Percentiles rank a stretch among this genome's conserved stretches.
These are phyloP conservation scores for Pollenia labialis DNA, from an alignment of 2,888 invertebrate genomes.

Conservation along the genomic window DNA sequence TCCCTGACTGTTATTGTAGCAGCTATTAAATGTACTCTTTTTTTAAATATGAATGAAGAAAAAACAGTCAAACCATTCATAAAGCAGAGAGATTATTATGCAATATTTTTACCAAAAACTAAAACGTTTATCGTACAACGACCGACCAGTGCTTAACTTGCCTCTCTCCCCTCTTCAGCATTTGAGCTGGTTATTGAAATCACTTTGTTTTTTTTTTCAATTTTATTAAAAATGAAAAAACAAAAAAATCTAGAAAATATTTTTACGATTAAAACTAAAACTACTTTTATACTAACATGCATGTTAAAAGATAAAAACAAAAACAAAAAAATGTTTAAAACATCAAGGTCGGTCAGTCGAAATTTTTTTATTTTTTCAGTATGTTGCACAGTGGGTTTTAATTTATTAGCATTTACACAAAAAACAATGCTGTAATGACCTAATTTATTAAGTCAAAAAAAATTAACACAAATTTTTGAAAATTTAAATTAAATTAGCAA, in stretches of 20 bases:
- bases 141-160: constrained; percentile 50
- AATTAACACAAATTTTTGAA: background rate
- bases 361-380: constrained; percentile 43
- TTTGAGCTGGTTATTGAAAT: too few species aligned
- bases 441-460: background rate
- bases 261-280: constrained; percentile 41
- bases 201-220: background rate
- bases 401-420: constrained; percentile 22
- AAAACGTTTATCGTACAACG: constrained; percentile 71
- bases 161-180: background rate
- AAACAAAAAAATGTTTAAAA: constrained; percentile 45
- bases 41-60: constrained; percentile 20
- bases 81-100: constrained; percentile 65
- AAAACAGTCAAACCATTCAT: background rate
- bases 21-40: background rate
- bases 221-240: constrained; percentile 49
- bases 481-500: constrained; percentile 5
- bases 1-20: too few species aligned
- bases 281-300: constrained; percentile 38
- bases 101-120: constrained; percentile 63
- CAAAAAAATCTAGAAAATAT: constrained; percentile 23
- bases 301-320: constrained; percentile 56
- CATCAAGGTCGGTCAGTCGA: constrained; percentile 70
- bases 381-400: constrained; percentile 64
- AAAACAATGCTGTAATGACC: constrained; percentile 22